A percentile compares a stretch with the other conserved stretches of the same genome.
phyloP scores from a whole-genome alignment of 2,113 vertebrate species.

The Hepsetus odoe region DNA sequence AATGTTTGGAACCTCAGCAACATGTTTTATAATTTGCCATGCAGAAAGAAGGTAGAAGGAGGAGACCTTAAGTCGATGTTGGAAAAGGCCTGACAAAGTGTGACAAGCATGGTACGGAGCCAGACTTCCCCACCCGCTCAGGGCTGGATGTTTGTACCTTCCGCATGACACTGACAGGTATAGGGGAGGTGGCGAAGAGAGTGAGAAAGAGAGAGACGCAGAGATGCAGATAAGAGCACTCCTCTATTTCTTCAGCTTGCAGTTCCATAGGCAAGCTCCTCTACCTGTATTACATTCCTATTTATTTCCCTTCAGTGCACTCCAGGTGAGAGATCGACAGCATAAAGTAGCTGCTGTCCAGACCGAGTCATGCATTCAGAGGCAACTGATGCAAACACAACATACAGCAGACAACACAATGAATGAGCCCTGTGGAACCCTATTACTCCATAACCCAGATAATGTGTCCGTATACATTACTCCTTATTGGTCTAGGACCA shows the following conservation, averaged over 20 bases:
- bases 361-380: background rate
- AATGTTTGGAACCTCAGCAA: slow-evolving; percentile 19
- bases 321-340: background rate
- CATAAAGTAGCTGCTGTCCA: background rate
- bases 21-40: slow-evolving; percentile 30
- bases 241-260: background rate
- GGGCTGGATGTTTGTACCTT: slow-evolving; percentile 33
- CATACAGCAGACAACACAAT: background rate
- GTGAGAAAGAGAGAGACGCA: too few species aligned
- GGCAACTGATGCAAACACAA: background rate
- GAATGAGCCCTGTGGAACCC: background rate
- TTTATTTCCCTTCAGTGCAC: background rate
- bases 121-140: slow-evolving; percentile 32
- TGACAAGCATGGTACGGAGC: slow-evolving; percentile 46
- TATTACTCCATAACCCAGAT: background rate
- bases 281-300: background rate
- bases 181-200: slow-evolving; percentile 18
- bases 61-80: slow-evolving; percentile 22
- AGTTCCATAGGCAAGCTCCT: background rate
- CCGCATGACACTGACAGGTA: slow-evolving; percentile 33
- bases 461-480: too few species aligned
- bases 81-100: slow-evolving; percentile 48
- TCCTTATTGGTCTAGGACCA: background rate
- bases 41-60: slow-evolving; percentile 20
- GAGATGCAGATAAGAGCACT: background rate